Percentiles rank a stretch among this genome's conserved stretches.
Conservation (phyloP, 2,888 invertebrate genomes). For the Chironomus riparius region DNA sequence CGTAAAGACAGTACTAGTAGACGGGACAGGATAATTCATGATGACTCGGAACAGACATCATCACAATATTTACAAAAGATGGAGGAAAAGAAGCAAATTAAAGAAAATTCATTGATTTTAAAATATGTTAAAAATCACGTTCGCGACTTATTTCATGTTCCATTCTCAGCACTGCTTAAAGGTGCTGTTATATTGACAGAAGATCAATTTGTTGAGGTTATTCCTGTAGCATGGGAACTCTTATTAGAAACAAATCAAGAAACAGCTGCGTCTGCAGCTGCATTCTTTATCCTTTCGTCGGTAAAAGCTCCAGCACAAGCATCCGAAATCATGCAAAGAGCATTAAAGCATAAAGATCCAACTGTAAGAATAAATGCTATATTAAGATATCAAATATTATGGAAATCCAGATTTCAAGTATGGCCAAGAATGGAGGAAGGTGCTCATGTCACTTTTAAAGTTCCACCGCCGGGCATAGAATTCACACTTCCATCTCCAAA, state of each 20-base stretch:
- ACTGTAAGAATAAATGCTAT: constrained; percentile 74
- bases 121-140: constrained; percentile 74
- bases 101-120: constrained; percentile 59
- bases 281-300: constrained; percentile 85
- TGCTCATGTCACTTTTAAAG: constrained; percentile 91
- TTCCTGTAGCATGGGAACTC: constrained; percentile 92
- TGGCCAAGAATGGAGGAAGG: constrained; percentile 99
- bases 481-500: constrained; percentile 98
- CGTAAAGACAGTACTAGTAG: constrained; percentile 67
- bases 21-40: constrained; percentile 44
- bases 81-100: constrained; percentile 43
- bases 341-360: constrained; percentile 76
- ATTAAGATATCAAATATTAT: constrained; percentile 81
- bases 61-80: constrained; percentile 39
- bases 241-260: constrained; percentile 81
- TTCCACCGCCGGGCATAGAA: constrained; percentile 97
- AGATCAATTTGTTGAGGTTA: constrained; percentile 76
- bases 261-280: constrained; percentile 74
- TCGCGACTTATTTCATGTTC: constrained; percentile 81
- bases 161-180: constrained; percentile 77
- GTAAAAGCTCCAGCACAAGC: constrained; percentile 86
- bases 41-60: constrained; percentile 38
- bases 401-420: constrained; percentile 95
- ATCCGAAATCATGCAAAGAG: constrained; percentile 78
- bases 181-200: constrained; percentile 82